A percentile compares a stretch with the other conserved stretches of the same genome.
These are phyloP conservation scores for Scelioninae gen. 1 DNA, from an alignment of 2,888 invertebrate genomes.

Conservation along the genomic window DNA sequence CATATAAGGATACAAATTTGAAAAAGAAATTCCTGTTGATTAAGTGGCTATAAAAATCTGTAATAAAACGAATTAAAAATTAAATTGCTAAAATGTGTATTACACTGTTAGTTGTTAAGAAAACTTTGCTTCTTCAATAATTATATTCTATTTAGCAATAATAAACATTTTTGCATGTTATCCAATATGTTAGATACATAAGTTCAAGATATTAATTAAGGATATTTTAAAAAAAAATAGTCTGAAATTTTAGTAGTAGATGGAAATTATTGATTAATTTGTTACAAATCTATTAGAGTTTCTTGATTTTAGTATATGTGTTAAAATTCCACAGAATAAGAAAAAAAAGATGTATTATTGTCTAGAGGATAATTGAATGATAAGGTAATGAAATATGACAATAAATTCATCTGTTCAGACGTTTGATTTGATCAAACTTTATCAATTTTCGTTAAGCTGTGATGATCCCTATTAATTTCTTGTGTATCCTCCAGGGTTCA, in stretches of 20 bases:
- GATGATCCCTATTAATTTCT: slow-evolving; percentile 22
- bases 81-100: no score
- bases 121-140: no score
- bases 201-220: not conserved
- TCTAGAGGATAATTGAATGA: slow-evolving; percentile 14
- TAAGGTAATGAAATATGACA: slow-evolving; percentile 7
- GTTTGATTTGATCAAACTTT: slow-evolving; percentile 26
- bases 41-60: no score
- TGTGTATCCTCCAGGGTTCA: slow-evolving; percentile 41
- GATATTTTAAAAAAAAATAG: not conserved
- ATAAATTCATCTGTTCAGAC: slow-evolving; percentile 18
- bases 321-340: not conserved
- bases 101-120: no score
- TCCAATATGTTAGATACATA: not conserved
- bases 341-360: not conserved
- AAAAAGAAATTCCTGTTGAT: no score
- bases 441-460: slow-evolving; percentile 32
- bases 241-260: not conserved
- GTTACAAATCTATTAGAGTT: not conserved
- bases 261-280: not conserved
- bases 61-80: no score
- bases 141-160: no score
- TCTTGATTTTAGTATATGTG: not conserved
- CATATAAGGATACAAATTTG: not conserved
- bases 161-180: no score